phyloP scores from a whole-genome alignment of 2,888 invertebrate species.

The Hydropsyche betteni region DNA sequence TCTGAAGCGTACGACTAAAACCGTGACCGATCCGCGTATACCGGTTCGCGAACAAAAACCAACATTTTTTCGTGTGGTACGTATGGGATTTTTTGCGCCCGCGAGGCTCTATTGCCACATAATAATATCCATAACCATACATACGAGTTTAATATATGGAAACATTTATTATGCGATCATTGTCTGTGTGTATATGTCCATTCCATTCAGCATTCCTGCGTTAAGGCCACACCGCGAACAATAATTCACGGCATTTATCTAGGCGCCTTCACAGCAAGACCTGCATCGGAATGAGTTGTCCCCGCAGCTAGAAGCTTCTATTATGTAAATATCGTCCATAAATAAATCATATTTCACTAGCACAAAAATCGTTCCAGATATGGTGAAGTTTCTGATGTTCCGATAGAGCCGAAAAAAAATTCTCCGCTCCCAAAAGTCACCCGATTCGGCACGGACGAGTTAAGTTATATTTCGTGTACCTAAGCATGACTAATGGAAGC shows the following conservation, averaged over 20 bases:
- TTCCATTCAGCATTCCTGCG: constrained; percentile 36
- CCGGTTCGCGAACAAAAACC: too few species aligned
- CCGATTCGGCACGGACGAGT: constrained; percentile 9
- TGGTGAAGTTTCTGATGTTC: too few species aligned
- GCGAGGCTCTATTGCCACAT: too few species aligned
- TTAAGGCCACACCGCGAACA: constrained; percentile 35
- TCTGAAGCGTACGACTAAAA: too few species aligned
- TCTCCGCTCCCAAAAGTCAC: background rate
- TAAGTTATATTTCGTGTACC: constrained; percentile 29
- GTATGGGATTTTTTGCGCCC: too few species aligned
- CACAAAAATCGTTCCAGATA: too few species aligned
- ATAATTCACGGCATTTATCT: constrained; percentile 38
- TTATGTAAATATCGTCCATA: constrained; percentile 16
- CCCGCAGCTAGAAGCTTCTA: background rate
- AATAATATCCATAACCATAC: too few species aligned
- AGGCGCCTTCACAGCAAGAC: constrained; percentile 15
- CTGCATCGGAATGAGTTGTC: constrained; percentile 22
- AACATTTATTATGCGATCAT: constrained; percentile 31
- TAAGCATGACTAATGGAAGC: constrained; percentile 33
- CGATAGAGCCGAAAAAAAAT: too few species aligned
- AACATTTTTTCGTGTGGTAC: too few species aligned
- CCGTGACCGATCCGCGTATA: too few species aligned
- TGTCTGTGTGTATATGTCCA: constrained; percentile 28
- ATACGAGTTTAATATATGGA: constrained; percentile 2
- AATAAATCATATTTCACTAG: too few species aligned